Evolutionary conservation across 2,888 invertebrate genomes (phyloP).

Genomic region (Meiosimyza platycephala): DNA sequence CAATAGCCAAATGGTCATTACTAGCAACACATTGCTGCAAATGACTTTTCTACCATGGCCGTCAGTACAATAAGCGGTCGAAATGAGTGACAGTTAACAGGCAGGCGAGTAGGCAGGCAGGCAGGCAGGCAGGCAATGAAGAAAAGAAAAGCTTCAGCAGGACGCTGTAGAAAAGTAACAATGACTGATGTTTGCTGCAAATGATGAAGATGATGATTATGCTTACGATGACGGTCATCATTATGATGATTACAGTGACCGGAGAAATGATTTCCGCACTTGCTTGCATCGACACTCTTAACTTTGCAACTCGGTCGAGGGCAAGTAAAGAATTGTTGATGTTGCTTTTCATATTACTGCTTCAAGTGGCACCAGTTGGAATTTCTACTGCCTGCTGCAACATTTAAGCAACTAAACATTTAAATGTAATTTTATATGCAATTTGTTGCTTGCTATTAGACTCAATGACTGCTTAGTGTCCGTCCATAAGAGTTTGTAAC

Average conservation of each 20-base stretch:
- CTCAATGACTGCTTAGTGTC: no score
- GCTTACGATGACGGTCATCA: neutral
- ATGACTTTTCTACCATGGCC: neutral
- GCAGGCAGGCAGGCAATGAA: no score
- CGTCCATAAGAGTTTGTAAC: no score
- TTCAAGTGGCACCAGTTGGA: constrained; percentile 11
- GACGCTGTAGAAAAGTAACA: no score
- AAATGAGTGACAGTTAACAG: no score
- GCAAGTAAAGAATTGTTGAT: neutral
- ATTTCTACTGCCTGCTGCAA: constrained; percentile 5
- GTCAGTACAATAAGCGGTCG: no score
- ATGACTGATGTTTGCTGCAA: constrained; percentile 8
- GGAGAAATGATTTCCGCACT: constrained; percentile 25
- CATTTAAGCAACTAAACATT: constrained; percentile 7
- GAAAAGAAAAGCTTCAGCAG: no score
- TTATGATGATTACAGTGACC: constrained; percentile 19
- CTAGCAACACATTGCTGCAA: neutral
- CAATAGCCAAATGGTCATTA: constrained; percentile 13
- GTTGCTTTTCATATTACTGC: no score
- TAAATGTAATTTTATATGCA: constrained; percentile 29
- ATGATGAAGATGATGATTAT: neutral
- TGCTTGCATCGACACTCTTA: neutral
- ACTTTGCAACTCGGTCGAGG: neutral
- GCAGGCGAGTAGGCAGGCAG: no score
- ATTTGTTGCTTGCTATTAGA: constrained; percentile 6